These are phyloP conservation scores for Calycopis cecrops DNA, from an alignment of 1,140 invertebrate genomes.

Conservation along the genomic window DNA sequence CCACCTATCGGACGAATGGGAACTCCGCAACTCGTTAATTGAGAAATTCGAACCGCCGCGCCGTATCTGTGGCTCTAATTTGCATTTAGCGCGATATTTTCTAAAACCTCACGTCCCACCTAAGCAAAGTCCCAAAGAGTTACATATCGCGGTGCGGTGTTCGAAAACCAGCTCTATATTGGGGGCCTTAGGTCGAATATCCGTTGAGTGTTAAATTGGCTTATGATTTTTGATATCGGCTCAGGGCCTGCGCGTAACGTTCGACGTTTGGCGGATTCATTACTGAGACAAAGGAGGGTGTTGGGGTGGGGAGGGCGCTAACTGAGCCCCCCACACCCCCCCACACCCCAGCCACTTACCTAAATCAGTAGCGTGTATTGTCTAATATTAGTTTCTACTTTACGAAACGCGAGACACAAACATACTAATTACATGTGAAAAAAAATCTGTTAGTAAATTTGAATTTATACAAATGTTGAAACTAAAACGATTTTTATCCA, in stretches of 20 bases:
- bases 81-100: conserved; percentile 60
- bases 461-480: no score
- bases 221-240: conserved; percentile 53
- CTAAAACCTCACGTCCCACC: conserved; percentile 56
- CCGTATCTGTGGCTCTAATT: conserved; percentile 56
- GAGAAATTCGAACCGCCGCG: conserved; percentile 38
- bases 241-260: conserved; percentile 61
- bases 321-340: conserved; percentile 24
- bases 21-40: conserved; percentile 24
- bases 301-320: conserved; percentile 26
- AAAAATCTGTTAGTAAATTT: no score
- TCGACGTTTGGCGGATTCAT: conserved; percentile 71
- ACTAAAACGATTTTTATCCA: no score
- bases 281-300: conserved; percentile 62
- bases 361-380: conserved; percentile 66
- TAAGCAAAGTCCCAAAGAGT: conserved; percentile 43
- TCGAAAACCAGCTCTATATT: conserved; percentile 29
- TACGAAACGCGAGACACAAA: neutral
- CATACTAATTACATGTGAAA: no score
- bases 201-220: conserved; percentile 35
- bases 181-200: conserved; percentile 41
- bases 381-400: conserved; percentile 42
- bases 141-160: neutral
- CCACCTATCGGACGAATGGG: neutral
- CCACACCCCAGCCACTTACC: conserved; percentile 57